Base-by-base conservation (phyloP, 2,797 vertebrate genomes). In the Gastrophryne carolinensis region DNA sequence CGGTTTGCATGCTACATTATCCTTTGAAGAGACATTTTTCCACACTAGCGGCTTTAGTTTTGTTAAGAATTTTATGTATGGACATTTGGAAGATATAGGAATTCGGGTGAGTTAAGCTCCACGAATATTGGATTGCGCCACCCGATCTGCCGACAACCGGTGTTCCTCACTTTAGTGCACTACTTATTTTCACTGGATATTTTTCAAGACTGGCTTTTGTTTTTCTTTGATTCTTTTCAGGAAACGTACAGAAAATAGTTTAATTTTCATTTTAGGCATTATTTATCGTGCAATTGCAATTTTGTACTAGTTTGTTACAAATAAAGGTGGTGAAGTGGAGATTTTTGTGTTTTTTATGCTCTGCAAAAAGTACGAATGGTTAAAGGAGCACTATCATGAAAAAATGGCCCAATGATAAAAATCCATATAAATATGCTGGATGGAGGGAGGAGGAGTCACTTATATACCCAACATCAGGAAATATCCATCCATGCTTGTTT, bases 241-340 rank as follows among this genome's bases (percentile, higher is more conserved):
- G 12, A 7, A 54, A 30, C 39, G 17, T 11, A 53, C 39, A 56
- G 52, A 24, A n/a, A 68, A 67, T 67, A 26, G 50, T 35, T 11
- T n/a, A 8, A 35, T 65, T 13, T 68, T 41, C 27, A 52, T 27
- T 54, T 68, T 68, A 68, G 34, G 5, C 65, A 27, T 52, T 66
- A n/a, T 34, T 67, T 37, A 53, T 68, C 41, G 65, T 56, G 65
- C 21, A 56, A 68, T 68, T 68, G 65, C 65, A 68, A 68, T 68
- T 68, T 68, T 68, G 65, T 68, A 68, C 65, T 39, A 68, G 34
- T 68, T 68, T 68, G 65, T 68, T 26, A 68, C 63, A 78, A 83
- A 75, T 81, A 73, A 82, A 80, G 50, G 53, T 56, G 49, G 50
- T 68, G 17, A 54, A 56, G 65, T 54, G 34, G 53, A 15, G 27